A percentile compares a stretch with the other conserved stretches of the same genome.
Conservation (phyloP, 2,797 vertebrate genomes). For the Pseudochaenichthys georgianus region DNA sequence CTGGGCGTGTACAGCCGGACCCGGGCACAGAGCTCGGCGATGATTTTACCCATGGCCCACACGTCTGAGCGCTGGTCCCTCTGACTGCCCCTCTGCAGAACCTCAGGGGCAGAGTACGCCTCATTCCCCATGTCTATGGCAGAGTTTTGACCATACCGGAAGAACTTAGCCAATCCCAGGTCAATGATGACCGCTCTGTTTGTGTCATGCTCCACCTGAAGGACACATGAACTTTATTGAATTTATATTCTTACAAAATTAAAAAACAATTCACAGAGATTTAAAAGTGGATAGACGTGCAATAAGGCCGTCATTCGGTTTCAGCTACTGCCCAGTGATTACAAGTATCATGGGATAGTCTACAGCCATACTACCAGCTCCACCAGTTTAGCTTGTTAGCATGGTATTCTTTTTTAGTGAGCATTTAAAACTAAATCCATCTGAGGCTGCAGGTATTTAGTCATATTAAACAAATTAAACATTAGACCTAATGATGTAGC, state of each 20-base stretch:
- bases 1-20: slow-evolving; percentile 76
- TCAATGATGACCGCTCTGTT: slow-evolving; percentile 85
- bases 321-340: neutral
- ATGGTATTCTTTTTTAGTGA: neutral
- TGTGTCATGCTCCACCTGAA: slow-evolving; percentile 83
- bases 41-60: slow-evolving; percentile 87
- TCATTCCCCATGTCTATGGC: slow-evolving; percentile 81
- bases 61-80: slow-evolving; percentile 82
- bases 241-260: neutral
- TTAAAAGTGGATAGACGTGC: neutral
- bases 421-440: too few relatives aligned
- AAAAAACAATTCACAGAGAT: neutral
- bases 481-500: too few relatives aligned
- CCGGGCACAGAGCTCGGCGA: slow-evolving; percentile 80
- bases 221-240: slow-evolving; percentile 25
- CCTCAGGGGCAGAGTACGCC: slow-evolving; percentile 83
- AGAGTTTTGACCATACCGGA: slow-evolving; percentile 74
- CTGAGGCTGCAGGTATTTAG: too few relatives aligned
- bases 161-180: slow-evolving; percentile 85
- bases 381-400: neutral
- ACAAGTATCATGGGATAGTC: neutral
- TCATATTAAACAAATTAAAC: too few relatives aligned
- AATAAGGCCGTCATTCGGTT: neutral
- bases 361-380: neutral
- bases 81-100: slow-evolving; percentile 59